phyloP scores from a whole-genome alignment of 2,888 invertebrate species.

The Cosmia trapezina region DNA sequence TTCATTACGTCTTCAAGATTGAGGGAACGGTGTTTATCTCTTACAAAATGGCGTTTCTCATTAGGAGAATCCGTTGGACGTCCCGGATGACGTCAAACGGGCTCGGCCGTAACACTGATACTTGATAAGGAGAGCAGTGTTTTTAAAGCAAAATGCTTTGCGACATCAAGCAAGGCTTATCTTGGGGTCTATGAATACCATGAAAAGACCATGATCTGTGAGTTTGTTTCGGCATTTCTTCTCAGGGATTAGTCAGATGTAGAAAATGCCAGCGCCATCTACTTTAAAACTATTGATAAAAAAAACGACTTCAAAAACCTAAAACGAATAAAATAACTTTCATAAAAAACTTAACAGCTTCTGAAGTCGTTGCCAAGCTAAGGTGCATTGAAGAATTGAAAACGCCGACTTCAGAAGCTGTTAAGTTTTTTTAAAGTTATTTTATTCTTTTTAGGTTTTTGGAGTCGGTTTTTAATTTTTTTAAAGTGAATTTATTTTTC shows the following conservation, averaged over 20 bases:
- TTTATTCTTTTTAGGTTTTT: too few species aligned
- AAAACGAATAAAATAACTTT: too few species aligned
- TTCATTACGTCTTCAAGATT: slow-evolving; percentile 28
- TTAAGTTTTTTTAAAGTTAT: too few species aligned
- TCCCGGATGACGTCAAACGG: slow-evolving; percentile 41
- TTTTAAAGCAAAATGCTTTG: slow-evolving; percentile 11
- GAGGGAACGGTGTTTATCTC: slow-evolving; percentile 26
- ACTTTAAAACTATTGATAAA: too few species aligned
- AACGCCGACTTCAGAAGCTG: too few species aligned
- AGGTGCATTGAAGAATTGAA: too few species aligned
- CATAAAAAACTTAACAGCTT: too few species aligned
- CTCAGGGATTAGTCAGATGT: neutral
- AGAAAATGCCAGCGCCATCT: neutral
- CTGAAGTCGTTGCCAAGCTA: too few species aligned
- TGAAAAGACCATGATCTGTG: neutral
- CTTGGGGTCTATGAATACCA: neutral
- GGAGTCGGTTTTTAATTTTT: too few species aligned
- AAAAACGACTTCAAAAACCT: too few species aligned
- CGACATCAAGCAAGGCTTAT: neutral
- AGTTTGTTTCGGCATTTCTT: neutral
- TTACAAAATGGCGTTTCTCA: slow-evolving; percentile 30
- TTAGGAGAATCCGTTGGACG: slow-evolving; percentile 21
- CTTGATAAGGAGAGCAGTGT: slow-evolving; percentile 24
- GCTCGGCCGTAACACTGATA: slow-evolving; percentile 3
- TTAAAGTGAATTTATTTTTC: too few species aligned